Base-by-base conservation (phyloP, 2,113 vertebrate species). In the Dipodomys spectabilis region DNA sequence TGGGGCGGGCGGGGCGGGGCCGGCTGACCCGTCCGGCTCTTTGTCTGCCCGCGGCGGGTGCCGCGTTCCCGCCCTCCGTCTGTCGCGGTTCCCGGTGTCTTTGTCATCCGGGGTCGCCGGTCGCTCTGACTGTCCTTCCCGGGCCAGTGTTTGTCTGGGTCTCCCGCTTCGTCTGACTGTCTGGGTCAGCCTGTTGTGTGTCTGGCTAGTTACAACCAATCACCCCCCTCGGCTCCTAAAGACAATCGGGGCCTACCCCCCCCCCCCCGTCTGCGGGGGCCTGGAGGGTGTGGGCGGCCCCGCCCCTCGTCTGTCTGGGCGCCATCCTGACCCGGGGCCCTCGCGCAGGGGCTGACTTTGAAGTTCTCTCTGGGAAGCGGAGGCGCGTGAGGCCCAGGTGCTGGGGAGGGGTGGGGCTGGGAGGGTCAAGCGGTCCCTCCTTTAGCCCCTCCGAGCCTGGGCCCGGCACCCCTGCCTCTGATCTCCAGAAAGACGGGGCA, bases 71-170 rank as follows among this genome's bases (percentile, higher is more conserved):
- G 87, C 88, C 75, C 44, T 91, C 12, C 0, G 67, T 73, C 72
- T 67, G 75, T 82, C 86, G 87, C 84, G 39, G 62, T 35, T 72
- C 1, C 82, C 44, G 15, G 89, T 71, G 49, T 90, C 92, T 92
- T 89, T 81, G 95, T 93, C 45, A 64, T 32, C 62, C 16, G 39
- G 75, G 79, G 82, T 90, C 39, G 27, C 35, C 68, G 32, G 74
- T 71, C 67, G 32, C 80, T 65, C 65, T 25, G 64, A 8, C 82
- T 65, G 65, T 65, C 35, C 85, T 30, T 49, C 6, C 3, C 5
- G 16, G 32, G 28, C 65, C 35, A 9, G 23, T 22, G 4, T 65
- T 62, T 6, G 23, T 32, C 19, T 60, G 22, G 30, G 72, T 44
- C 67, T 62, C 65, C 30, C 23, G 27, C 2, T 82, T 71, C 60